Base-by-base conservation (phyloP, 2,113 vertebrate genomes). In the Gobius niger region DNA sequence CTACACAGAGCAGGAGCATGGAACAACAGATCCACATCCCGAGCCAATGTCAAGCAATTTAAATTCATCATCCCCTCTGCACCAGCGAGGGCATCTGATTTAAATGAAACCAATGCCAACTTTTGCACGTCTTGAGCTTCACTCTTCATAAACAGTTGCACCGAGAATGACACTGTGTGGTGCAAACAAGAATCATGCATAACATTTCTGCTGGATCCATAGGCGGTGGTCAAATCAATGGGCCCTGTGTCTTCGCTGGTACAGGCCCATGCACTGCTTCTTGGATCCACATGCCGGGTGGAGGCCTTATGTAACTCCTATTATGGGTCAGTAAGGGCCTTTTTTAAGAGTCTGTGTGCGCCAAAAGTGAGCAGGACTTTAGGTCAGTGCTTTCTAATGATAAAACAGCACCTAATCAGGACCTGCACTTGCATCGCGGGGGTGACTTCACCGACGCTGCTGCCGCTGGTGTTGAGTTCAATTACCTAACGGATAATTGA, bases 401-500 rank as follows among this genome's bases (percentile, higher is more conserved):
- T 73, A 49, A 82, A 83, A 67, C 44, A 67, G 14, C 41, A 65
- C 52, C 10, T 52, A 54, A 67, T 79, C 70, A 49, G 70, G 10
- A 34, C 24, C 60, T 44, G 57, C 19, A 42, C 44, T 9, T 61
- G 24, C 2, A 34, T 4, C 24, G 24, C 24, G 24, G 24, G 24
- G 24, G 24, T 89, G 76, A 90, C 82, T 81, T 91, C 90, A 89
- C 68, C 75, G 71, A 9, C 18, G 52, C 54, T 16, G 66, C 68
- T 74, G 77, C 68, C 72, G 77, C 67, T 60, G 71, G 66, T 65
- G 47, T 68, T 78, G 72, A 72, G 65, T 50, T 59, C 59, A 77
- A 82, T 90, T 85, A 91, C 86, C 87, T 85, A 90, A 92, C 81
- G 73, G 63, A 84, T 92, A 91, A 92, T 84, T 70, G 75, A 78